Evolutionary conservation across 2,888 invertebrate species (phyloP), one percentile per base, ranked within the genome.

Genomic region (Bugulina stolonifera): DNA sequence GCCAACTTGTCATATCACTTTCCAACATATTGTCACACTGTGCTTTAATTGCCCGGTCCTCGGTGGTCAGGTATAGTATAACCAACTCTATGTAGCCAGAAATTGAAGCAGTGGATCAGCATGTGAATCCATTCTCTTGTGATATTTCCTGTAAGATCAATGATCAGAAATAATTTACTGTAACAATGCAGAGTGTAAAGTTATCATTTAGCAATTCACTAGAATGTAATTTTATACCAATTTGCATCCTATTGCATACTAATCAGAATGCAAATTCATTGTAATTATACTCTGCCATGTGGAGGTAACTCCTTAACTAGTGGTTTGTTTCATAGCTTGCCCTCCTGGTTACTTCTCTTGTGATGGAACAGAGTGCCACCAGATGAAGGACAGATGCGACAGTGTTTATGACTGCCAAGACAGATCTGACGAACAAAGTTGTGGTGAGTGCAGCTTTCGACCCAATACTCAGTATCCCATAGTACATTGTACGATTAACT

Each of bases 391-490:
- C 27, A 54, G 73, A 54, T 74, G 74, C 54, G 72, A 74, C 54
- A 55, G 73, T 1, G 27, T 23, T 18, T 69, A 32, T 29, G 72
- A 74, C 71, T 74, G 73, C 75, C 55, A 74, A 73, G 69, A 78
- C 43, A 32, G 54, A 54, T 71, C 69, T 35, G 74, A 74, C 35
- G 74, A 89, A 86, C 92, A 93, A 0, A 91, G 90, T 71, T 93
- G 93, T 71, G 88, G 91, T 79, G 94, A 91, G 80, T 94, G 22
- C 14, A 10, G 10, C 14, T 52, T 52, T 52, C 14, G 10, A 52
- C n/a, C n/a, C n/a, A n/a, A n/a, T n/a, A n/a, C n/a, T n/a, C n/a
- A n/a, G n/a, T n/a, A n/a, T n/a, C n/a, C n/a, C n/a, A n/a, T n/a
- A n/a, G n/a, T n/a, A n/a, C n/a, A n/a, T n/a, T n/a, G n/a, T n/a